These are phyloP conservation scores for Stegastes partitus DNA, from an alignment of 2,113 vertebrate genomes.

Conservation along the genomic window DNA sequence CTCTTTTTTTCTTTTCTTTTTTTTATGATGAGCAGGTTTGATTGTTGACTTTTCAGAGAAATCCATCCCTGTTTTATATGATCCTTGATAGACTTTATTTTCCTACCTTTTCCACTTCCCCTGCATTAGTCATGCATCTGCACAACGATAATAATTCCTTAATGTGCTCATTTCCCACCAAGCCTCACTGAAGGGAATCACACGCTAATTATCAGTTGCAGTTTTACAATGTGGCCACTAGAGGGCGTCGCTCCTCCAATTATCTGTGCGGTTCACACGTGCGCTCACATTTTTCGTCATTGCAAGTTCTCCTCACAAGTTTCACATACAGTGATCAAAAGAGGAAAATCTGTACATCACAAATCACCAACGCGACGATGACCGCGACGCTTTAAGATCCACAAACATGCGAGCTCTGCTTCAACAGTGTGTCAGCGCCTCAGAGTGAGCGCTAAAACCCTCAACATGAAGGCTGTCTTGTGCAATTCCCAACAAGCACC, in stretches of 20 bases:
- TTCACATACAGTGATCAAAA: background rate
- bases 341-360: background rate
- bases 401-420: background rate
- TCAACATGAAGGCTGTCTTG: slow-evolving; percentile 6
- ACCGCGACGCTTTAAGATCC: slow-evolving; percentile 12
- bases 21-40: slow-evolving; percentile 12
- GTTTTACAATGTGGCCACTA: slow-evolving; percentile 45
- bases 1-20: background rate
- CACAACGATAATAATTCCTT: slow-evolving; percentile 11
- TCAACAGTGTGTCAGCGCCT: slow-evolving; percentile 6
- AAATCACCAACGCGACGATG: background rate
- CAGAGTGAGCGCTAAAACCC: background rate
- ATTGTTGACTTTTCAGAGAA: slow-evolving; percentile 12
- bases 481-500: slow-evolving; percentile 28
- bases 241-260: slow-evolving; percentile 46
- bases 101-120: slow-evolving; percentile 6
- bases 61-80: slow-evolving; percentile 10
- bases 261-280: background rate
- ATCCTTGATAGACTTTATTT: slow-evolving; percentile 20
- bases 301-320: slow-evolving; percentile 3
- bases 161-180: background rate
- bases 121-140: background rate
- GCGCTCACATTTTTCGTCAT: background rate
- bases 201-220: slow-evolving; percentile 7
- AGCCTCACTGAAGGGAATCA: background rate